Evolutionary conservation across 2,888 invertebrate genomes (phyloP).

Genomic region (Calameuta pallipes): DNA sequence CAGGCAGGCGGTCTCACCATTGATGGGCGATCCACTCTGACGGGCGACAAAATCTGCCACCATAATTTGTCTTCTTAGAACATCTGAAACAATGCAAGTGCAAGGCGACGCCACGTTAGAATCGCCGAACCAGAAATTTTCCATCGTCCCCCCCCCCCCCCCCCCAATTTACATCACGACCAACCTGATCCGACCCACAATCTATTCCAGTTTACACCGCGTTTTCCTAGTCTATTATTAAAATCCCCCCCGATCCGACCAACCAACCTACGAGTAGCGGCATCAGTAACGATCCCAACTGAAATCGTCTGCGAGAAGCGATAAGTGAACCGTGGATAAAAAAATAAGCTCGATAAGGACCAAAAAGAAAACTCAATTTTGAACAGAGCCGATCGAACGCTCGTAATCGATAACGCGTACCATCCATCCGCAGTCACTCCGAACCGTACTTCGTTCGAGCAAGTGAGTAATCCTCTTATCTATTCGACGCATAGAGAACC

Average conservation of each 20-base stretch:
- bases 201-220: background rate
- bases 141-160: too few species aligned
- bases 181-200: background rate
- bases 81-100: conserved; percentile 52
- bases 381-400: background rate
- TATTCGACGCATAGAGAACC: background rate
- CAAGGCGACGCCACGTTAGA: background rate
- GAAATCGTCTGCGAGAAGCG: background rate
- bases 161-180: background rate
- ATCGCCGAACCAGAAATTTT: background rate
- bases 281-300: too few species aligned
- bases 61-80: conserved; percentile 74
- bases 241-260: background rate
- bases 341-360: background rate
- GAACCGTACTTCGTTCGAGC: background rate
- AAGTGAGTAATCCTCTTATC: background rate
- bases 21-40: conserved; percentile 76
- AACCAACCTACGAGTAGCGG: too few species aligned
- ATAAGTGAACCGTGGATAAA: background rate
- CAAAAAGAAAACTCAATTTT: background rate
- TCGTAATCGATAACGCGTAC: background rate
- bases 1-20: conserved; percentile 75
- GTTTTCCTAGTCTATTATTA: background rate
- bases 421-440: background rate
- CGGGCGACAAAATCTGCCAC: conserved; percentile 88